phyloP scores from a whole-genome alignment of 1,140 invertebrate species.

The Pantala flavescens region DNA sequence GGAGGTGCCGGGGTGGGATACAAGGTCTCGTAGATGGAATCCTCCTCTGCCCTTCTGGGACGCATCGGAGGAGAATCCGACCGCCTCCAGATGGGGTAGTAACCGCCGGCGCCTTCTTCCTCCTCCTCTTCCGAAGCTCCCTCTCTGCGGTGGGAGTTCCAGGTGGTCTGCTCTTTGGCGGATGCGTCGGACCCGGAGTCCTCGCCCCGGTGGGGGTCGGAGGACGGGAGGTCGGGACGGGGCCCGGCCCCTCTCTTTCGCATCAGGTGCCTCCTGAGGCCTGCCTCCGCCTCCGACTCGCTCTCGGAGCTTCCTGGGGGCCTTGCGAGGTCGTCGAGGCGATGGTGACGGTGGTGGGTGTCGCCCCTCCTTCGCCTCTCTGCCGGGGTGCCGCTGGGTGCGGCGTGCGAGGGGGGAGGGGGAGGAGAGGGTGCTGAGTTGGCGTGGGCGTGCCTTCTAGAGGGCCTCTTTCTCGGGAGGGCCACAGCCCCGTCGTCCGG shows the following conservation, averaged over 20 bases:
- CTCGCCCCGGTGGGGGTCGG: not conserved
- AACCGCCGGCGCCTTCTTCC: slow-evolving; percentile 24
- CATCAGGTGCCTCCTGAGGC: slow-evolving; percentile 22
- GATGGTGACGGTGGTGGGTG: not conserved
- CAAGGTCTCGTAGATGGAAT: slow-evolving; percentile 33
- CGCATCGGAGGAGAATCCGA: not conserved
- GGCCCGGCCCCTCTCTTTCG: slow-evolving; percentile 23
- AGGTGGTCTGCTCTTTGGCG: slow-evolving; percentile 26
- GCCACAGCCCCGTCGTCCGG: not conserved
- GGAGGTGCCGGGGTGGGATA: slow-evolving; percentile 32
- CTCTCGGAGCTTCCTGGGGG: slow-evolving; percentile 26
- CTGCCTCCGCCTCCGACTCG: slow-evolving; percentile 28
- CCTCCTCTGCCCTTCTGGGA: slow-evolving; percentile 17
- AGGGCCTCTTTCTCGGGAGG: not conserved
- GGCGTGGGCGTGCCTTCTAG: not conserved
- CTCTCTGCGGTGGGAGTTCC: slow-evolving; percentile 27
- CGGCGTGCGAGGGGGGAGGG: not conserved
- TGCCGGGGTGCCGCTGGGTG: not conserved
- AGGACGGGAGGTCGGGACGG: slow-evolving; percentile 17
- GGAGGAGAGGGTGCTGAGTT: not conserved
- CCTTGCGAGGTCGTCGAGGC: not conserved
- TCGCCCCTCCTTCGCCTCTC: not conserved
- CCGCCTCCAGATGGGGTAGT: slow-evolving; percentile 32
- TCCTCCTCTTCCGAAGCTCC: slow-evolving; percentile 21
- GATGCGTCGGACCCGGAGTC: slow-evolving; percentile 15